Evolutionary conservation across 2,888 invertebrate species (phyloP).

Genomic region (Rhingia rostrata): DNA sequence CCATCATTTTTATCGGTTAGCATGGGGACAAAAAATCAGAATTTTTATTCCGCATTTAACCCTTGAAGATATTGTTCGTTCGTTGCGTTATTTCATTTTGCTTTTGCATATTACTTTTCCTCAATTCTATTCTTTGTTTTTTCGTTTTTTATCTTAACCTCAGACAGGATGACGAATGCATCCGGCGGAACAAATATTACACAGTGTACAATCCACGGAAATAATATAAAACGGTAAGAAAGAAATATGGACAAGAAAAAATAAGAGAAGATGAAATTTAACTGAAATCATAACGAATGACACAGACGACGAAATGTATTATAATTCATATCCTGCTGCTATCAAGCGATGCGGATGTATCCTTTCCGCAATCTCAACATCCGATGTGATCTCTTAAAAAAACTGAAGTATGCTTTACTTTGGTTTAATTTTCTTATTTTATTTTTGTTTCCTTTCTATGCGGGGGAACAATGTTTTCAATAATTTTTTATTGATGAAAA

Average conservation of each 20-base stretch:
- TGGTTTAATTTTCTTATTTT: constrained; percentile 35
- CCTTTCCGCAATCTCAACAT: constrained; percentile 72
- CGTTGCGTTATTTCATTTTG: constrained; percentile 30
- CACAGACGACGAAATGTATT: constrained; percentile 70
- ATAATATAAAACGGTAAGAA: constrained; percentile 64
- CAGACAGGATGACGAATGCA: constrained; percentile 70
- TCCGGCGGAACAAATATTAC: constrained; percentile 74
- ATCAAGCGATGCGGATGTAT: constrained; percentile 73
- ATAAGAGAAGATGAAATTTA: constrained; percentile 45
- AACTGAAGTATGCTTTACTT: constrained; percentile 38
- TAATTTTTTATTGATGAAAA: constrained; percentile 67
- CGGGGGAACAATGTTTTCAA: constrained; percentile 62
- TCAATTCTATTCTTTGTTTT: constrained; percentile 11
- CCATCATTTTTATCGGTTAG: neutral
- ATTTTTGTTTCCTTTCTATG: constrained; percentile 1
- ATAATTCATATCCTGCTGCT: constrained; percentile 73
- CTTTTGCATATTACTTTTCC: constrained; percentile 41
- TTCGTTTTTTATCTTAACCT: constrained; percentile 1
- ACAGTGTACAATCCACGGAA: constrained; percentile 61
- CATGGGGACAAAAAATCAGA: constrained; percentile 1
- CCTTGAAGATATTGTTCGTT: constrained; percentile 22
- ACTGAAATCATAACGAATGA: constrained; percentile 74
- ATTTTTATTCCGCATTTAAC: constrained; percentile 27
- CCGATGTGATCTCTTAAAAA: constrained; percentile 58
- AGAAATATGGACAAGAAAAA: constrained; percentile 34